Base-by-base conservation (phyloP, 1,140 invertebrate species). In the Conus betulinus region DNA sequence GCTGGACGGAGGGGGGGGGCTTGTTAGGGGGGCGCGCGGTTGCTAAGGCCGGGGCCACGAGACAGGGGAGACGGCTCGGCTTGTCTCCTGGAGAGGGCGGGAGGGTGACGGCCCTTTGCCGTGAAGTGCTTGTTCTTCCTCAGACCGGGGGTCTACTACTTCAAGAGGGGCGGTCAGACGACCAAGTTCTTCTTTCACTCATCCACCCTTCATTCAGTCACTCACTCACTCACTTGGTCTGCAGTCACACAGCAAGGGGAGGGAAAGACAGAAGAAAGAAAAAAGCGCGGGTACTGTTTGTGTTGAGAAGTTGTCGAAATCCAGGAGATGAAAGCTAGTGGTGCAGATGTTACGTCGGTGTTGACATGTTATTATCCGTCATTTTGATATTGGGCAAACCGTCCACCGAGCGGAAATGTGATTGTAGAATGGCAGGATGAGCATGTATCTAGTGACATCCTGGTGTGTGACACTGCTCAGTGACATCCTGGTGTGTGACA, bases 1-100 rank as follows among this genome's bases (percentile, higher is more conserved):
- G 23, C 51, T 71, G 67, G 11, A 15, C 15, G 57, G 84, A 39
- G 53, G 57, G 84, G 0, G 84, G 85, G 53, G 23, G 85, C 52
- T 51, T 51, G 76, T 6, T 78, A 15, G 76, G 76, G 76, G 71
- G n/a, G 25, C 8, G 25, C 39, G 39, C 39, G 78, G 79, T 53
- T 53, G 79, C 79, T 81, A 55, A 15, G 51, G 13, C 51, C 5
- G 27, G 39, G 79, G 76, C 79, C 39, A 81, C 52, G 79, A 81
- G 79, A 81, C 79, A 81, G 79, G 79, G 51, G 51, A 81, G 79
- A 81, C 79, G 39, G 53, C 79, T 81, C 39, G 79, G 79, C 51
- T 53, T 81, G 79, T 81, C 79, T 81, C 79, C 79, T 81, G 79
- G 27, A 39, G 79, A 7, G 79, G 27, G 52, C 6, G 25, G 8